Evolutionary conservation across 2,113 vertebrate species (phyloP).

Genomic region (Hymenochirus boettgeri): DNA sequence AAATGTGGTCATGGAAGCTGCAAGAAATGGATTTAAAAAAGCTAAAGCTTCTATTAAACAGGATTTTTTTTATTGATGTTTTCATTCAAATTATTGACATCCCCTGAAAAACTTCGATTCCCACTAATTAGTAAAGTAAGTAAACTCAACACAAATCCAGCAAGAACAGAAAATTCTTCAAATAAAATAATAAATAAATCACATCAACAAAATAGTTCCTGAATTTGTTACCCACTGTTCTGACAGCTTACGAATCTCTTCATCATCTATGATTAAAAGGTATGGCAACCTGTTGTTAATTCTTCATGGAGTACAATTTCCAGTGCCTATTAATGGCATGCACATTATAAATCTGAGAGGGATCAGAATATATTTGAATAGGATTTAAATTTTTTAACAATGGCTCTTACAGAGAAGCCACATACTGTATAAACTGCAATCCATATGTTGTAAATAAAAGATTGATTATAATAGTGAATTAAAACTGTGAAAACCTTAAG

Average conservation of each 20-base stretch:
- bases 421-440: too few species aligned
- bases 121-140: not conserved
- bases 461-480: too few species aligned
- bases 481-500: too few species aligned
- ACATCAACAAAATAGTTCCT: conserved; percentile 14
- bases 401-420: too few species aligned
- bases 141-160: not conserved
- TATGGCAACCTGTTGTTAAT: not conserved
- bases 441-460: too few species aligned
- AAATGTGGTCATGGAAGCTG: conserved; percentile 74
- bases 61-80: too few species aligned
- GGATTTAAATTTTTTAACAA: too few species aligned
- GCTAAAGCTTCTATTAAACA: too few species aligned
- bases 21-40: conserved; percentile 24
- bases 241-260: not conserved
- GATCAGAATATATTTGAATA: too few species aligned
- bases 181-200: not conserved
- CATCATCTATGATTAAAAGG: not conserved
- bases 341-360: too few species aligned
- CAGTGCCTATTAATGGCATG: too few species aligned
- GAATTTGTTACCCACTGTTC: conserved; percentile 30
- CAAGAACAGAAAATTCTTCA: not conserved
- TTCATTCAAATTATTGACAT: too few species aligned
- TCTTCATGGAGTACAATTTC: not conserved
- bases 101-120: not conserved